Evolutionary conservation across 2,113 vertebrate species (phyloP), one percentile per base, ranked within the genome.

Genomic region (Carassius carassius): DNA sequence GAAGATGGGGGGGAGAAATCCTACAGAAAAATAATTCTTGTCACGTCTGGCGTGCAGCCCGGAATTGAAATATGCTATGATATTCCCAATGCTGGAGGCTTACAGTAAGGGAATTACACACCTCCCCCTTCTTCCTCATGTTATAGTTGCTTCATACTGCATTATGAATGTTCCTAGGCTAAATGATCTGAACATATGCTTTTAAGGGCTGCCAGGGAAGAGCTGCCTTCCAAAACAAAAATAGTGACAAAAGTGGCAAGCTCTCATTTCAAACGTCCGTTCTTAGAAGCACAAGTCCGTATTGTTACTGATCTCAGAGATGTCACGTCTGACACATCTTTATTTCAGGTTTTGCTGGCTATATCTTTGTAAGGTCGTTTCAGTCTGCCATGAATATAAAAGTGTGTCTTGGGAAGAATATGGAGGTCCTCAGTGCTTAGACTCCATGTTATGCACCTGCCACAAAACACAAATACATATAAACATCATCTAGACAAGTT

Each of bases 171-270:
- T 62, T 76, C 32, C 67, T 84, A 51, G 67, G 82, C 87, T 82
- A 60, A 84, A 67, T 70, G 54, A 67, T 84, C 37, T 74, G 17
- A 11, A 51, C 81, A 72, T 82, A 82, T 73, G 76, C 63, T 81
- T 86, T 86, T 80, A 78, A 82, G 74, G 78, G 56, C 73, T 86
- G 72, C 65, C 73, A 82, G 49, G n/a, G 63, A 78, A 72, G 78
- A 77, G 58, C 75, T 84, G 85, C 58, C 32, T 65, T 82, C 70
- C 84, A 63, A 62, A 84, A 70, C 70, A 60, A 77, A 84, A 86
- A 88, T 86, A 78, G 85, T 81, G 82, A 86, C 87, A 88, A 86
- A 84, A 69, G 62, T 49, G 78, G 63, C 62, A 44, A 63, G 85
- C 82, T 86, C 82, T 76, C 54, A 72, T 86, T 86, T 86, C 85